A percentile compares a stretch with the other conserved stretches of the same genome.
phyloP scores from a whole-genome alignment of 2,888 invertebrate species.

The Cataglyphis altisquamis region DNA sequence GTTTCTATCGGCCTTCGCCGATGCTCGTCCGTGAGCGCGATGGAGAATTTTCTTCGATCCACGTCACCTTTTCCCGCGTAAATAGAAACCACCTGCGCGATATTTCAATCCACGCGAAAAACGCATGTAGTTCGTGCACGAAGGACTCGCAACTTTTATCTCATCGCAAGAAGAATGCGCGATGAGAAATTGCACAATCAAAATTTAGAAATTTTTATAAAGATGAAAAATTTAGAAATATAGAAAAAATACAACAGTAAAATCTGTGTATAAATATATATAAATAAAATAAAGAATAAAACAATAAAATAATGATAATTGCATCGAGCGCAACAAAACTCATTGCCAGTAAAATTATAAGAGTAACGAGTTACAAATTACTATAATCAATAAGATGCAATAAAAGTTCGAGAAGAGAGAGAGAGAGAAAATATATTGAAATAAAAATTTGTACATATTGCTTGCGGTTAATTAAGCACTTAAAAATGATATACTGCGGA shows the following conservation, averaged over 20 bases:
- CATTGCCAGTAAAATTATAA: too few relatives aligned
- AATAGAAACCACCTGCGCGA: conserved; percentile 73
- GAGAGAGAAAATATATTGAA: background rate
- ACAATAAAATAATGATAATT: background rate
- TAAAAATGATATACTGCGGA: background rate
- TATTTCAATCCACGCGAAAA: conserved; percentile 63
- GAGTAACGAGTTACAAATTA: too few relatives aligned
- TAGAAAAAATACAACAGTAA: too few relatives aligned
- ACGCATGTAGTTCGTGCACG: background rate
- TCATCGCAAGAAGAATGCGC: background rate
- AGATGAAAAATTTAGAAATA: too few relatives aligned
- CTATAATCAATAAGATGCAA: background rate
- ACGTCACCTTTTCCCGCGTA: conserved; percentile 66
- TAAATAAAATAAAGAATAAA: background rate
- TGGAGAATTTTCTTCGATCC: conserved; percentile 72
- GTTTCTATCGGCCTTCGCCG: conserved; percentile 64
- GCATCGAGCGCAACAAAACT: too few relatives aligned
- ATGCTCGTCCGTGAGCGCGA: conserved; percentile 67
- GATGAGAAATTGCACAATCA: background rate
- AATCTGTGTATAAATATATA: background rate
- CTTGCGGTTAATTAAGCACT: background rate
- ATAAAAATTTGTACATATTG: background rate
- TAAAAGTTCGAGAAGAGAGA: background rate
- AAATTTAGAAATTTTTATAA: background rate
- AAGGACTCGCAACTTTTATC: background rate